These are phyloP conservation scores for Todiramphus saurophagus DNA, from an alignment of 2,113 vertebrate species.

Conservation along the genomic window DNA sequence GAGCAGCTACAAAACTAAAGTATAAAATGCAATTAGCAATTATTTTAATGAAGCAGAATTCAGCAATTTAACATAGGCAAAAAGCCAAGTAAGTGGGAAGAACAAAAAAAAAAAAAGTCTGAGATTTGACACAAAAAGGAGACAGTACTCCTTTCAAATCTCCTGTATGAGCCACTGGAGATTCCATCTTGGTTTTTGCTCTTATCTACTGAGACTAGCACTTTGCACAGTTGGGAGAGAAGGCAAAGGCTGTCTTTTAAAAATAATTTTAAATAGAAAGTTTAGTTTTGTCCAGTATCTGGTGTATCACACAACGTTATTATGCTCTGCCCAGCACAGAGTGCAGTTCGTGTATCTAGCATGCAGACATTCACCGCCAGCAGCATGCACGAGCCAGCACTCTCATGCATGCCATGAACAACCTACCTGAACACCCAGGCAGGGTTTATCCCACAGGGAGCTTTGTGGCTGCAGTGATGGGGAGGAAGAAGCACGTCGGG, in stretches of 20 bases:
- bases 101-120: not conserved
- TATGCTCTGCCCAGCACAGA: not conserved
- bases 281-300: not conserved
- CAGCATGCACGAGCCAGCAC: constrained; percentile 25
- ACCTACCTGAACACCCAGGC: constrained; percentile 41
- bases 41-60: constrained; percentile 56
- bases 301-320: not conserved
- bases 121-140: not conserved
- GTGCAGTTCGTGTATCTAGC: not conserved
- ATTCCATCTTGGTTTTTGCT: constrained; percentile 6
- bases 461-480: not conserved
- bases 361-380: not conserved
- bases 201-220: not conserved
- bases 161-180: not conserved
- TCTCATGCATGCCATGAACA: not conserved
- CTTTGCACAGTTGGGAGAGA: not conserved
- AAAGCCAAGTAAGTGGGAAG: not conserved
- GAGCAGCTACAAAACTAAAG: not conserved
- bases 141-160: not conserved
- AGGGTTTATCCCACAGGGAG: not conserved
- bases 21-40: constrained; percentile 46
- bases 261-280: not conserved
- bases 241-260: not conserved
- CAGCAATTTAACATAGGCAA: constrained; percentile 20
- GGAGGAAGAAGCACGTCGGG: not conserved